phyloP scores from a whole-genome alignment of 2,113 vertebrate genomes.

The Furnarius figulus region DNA sequence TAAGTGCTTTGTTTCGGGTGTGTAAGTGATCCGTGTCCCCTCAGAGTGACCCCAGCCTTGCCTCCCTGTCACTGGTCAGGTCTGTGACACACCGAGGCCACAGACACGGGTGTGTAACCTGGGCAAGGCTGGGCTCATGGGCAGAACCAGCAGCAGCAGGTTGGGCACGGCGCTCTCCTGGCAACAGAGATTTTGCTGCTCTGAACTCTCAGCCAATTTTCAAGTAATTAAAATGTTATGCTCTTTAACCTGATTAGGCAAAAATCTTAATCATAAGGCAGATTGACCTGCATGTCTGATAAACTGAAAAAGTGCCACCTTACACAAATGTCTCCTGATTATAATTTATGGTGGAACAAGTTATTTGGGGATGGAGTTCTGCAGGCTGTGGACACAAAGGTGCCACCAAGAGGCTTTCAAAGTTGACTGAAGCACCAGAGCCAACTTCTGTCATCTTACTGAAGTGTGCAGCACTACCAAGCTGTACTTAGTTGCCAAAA shows the following conservation, averaged over 20 bases:
- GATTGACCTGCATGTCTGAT: neutral
- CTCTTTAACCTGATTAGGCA: conserved; percentile 21
- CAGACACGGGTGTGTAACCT: neutral
- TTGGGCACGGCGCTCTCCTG: neutral
- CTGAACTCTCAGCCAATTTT: neutral
- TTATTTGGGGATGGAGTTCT: neutral
- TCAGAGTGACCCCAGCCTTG: neutral
- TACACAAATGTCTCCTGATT: neutral
- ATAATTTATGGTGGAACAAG: neutral
- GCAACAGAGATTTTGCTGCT: conserved; percentile 29
- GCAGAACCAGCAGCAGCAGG: neutral
- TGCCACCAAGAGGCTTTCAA: neutral
- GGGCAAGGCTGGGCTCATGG: neutral
- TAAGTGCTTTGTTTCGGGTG: neutral
- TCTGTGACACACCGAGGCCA: neutral
- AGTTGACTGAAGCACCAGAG: neutral
- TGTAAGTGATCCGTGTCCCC: neutral
- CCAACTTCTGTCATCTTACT: neutral
- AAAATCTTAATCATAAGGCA: conserved; percentile 28
- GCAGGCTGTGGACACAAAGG: neutral
- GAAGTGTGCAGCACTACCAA: neutral
- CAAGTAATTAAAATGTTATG: conserved; percentile 53
- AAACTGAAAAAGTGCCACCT: neutral
- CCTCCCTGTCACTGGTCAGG: neutral
- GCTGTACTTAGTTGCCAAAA: neutral